Evolutionary conservation across 2,113 vertebrate genomes (phyloP).

Genomic region (Nanorana parkeri): DNA sequence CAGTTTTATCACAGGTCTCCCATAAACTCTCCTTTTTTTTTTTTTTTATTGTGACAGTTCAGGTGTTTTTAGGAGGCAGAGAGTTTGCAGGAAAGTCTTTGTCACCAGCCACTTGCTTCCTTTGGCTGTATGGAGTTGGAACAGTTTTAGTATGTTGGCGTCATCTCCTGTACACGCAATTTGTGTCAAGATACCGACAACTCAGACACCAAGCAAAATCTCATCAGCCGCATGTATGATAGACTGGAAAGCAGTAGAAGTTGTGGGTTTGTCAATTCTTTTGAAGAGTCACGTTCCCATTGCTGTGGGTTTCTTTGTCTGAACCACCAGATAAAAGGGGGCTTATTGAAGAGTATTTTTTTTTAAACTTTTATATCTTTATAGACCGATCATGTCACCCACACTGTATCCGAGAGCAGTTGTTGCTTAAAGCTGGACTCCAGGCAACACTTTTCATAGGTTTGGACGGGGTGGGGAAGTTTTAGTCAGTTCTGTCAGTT

Average conservation of each 20-base stretch:
- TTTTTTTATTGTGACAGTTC: no score
- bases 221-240: background rate
- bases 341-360: no score
- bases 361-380: no score
- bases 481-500: no score
- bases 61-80: no score
- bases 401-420: background rate
- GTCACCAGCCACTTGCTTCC: background rate
- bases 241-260: background rate
- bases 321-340: no score
- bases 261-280: background rate
- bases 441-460: no score
- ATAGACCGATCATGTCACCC: background rate
- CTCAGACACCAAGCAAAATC: background rate
- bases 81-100: background rate
- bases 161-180: background rate
- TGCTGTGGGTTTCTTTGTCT: background rate
- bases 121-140: slow-evolving; percentile 6
- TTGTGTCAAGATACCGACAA: background rate
- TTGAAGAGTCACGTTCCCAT: background rate
- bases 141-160: background rate
- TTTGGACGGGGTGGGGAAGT: no score
- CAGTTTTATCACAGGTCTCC: no score
- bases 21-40: no score
- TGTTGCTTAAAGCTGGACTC: no score